These are phyloP conservation scores for Lanius ludovicianus DNA, from an alignment of 2,113 vertebrate species.

Conservation along the genomic window DNA sequence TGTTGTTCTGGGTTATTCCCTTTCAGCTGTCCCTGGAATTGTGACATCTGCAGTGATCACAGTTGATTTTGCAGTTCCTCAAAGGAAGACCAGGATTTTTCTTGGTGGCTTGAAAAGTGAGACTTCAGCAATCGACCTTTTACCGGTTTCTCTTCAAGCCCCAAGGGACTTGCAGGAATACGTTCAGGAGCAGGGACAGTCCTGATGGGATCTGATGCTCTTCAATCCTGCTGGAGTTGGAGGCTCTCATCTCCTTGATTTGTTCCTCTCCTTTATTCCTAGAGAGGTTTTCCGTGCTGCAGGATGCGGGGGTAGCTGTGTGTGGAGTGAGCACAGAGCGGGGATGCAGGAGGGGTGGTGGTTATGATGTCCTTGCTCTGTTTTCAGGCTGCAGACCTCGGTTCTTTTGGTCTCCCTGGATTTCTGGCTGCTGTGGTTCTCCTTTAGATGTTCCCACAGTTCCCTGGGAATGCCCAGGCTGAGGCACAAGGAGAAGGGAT, in stretches of 20 bases:
- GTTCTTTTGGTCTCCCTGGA: neutral
- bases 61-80: neutral
- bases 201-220: neutral
- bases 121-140: neutral
- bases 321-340: neutral
- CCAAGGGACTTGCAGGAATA: neutral
- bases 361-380: neutral
- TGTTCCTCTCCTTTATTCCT: neutral
- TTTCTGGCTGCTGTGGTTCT: neutral
- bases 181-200: neutral
- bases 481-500: neutral
- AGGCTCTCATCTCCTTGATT: neutral
- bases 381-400: neutral
- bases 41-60: neutral
- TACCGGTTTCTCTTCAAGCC: neutral
- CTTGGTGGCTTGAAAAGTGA: neutral
- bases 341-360: neutral
- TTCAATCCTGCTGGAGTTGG: neutral
- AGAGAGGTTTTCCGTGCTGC: neutral
- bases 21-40: neutral
- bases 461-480: neutral
- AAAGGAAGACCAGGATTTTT: neutral
- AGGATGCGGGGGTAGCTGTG: rapidly evolving
- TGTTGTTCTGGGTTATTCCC: neutral
- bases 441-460: neutral